These are phyloP conservation scores for Taenioides sp. DNA, from an alignment of 2,797 vertebrate genomes.

Conservation along the genomic window DNA sequence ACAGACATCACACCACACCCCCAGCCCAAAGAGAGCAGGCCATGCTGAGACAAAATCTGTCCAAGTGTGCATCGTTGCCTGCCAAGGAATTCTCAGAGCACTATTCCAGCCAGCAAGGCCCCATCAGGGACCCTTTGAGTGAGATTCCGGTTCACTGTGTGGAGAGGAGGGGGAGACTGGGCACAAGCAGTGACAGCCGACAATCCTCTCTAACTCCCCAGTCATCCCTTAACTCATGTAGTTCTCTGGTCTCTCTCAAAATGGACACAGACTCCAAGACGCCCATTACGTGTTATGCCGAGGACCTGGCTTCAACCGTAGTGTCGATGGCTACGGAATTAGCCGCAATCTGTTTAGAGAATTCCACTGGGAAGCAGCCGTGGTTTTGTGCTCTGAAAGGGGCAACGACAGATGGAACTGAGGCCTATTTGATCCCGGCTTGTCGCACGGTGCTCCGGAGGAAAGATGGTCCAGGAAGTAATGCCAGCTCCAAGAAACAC, in stretches of 20 bases:
- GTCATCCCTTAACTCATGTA: conserved; percentile 70
- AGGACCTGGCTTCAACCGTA: conserved; percentile 93
- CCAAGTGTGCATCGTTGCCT: conserved; percentile 38
- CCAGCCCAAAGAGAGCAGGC: conserved; percentile 63
- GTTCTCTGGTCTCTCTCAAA: conserved; percentile 74
- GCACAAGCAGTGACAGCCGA: conserved; percentile 67
- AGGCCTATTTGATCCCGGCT: conserved; percentile 80
- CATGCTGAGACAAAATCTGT: conserved; percentile 50
- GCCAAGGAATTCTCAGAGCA: conserved; percentile 73
- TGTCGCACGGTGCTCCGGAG: conserved; percentile 84
- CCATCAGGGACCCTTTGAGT: conserved; percentile 63
- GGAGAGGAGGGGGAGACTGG: conserved; percentile 58
- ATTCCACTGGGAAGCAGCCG: conserved; percentile 93
- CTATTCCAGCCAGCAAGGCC: conserved; percentile 53
- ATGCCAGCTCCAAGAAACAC: conserved; percentile 85
- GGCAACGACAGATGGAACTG: conserved; percentile 72
- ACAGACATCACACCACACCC: conserved; percentile 43
- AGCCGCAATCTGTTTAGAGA: conserved; percentile 96
- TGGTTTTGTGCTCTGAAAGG: conserved; percentile 96
- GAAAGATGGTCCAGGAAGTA: conserved; percentile 82
- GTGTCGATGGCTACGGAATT: conserved; percentile 99
- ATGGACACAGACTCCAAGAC: conserved; percentile 79
- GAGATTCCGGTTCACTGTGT: conserved; percentile 61
- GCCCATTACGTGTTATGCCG: conserved; percentile 90
- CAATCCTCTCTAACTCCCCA: conserved; percentile 73